Evolutionary conservation across 2,888 invertebrate species (phyloP).

Genomic region (Xanthia icteritia): DNA sequence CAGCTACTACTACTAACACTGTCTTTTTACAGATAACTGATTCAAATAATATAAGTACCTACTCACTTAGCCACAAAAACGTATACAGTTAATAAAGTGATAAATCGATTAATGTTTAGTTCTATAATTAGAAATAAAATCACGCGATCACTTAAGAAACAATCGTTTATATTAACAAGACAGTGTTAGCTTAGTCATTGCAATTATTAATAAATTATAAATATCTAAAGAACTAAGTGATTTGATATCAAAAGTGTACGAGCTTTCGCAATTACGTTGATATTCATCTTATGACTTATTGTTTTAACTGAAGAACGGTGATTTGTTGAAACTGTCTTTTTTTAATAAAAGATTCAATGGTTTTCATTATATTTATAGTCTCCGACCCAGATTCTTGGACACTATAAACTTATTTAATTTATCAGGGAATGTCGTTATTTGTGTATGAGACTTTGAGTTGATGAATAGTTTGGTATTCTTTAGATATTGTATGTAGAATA

Average conservation of each 20-base stretch:
- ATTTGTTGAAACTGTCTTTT: not conserved
- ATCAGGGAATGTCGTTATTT: not conserved
- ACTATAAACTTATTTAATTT: not conserved
- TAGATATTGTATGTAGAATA: not conserved
- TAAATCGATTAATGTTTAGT: constrained; percentile 27
- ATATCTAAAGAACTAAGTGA: constrained; percentile 25
- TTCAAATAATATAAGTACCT: not conserved
- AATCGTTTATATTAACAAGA: constrained; percentile 33
- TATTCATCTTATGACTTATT: not conserved
- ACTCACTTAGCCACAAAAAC: constrained; percentile 14
- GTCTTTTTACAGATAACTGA: not conserved
- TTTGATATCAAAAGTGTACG: constrained; percentile 23
- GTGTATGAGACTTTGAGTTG: not conserved
- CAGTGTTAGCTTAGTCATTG: constrained; percentile 42
- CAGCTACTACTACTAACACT: no score
- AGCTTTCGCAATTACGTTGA: not conserved
- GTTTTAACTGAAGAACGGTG: not conserved
- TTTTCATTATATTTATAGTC: not conserved
- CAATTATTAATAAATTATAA: constrained; percentile 27
- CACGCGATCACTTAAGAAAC: constrained; percentile 44
- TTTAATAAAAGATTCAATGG: not conserved
- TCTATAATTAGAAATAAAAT: constrained; percentile 58
- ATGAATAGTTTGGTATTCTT: not conserved
- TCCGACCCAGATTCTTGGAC: not conserved
- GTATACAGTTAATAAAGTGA: constrained; percentile 43